A percentile compares a stretch with the other conserved stretches of the same genome.
Evolutionary conservation across 2,797 vertebrate species (phyloP).

Genomic region (Falco novaeseelandiae): DNA sequence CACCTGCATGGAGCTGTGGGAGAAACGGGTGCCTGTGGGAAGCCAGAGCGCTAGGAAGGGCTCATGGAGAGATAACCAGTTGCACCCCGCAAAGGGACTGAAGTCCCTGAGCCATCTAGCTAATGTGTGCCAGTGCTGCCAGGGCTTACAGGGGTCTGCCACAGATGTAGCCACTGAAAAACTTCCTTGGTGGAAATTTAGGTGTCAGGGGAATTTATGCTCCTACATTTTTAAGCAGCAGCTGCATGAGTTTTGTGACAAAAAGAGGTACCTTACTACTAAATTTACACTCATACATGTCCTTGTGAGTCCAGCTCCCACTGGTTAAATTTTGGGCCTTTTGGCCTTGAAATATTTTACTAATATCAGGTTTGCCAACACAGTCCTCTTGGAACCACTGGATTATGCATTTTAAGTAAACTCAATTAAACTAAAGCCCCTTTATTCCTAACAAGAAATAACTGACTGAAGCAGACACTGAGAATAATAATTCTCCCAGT

Average conservation of each 20-base stretch:
- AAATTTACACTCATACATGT: background rate
- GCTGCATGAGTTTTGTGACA: background rate
- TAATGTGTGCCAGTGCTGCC: background rate
- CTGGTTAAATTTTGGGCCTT: background rate
- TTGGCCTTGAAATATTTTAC: background rate
- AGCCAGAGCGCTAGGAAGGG: background rate
- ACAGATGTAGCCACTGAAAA: background rate
- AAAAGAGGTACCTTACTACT: background rate
- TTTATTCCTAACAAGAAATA: constrained; percentile 3
- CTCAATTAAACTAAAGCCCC: background rate
- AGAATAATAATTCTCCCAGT: background rate
- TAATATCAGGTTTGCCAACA: background rate
- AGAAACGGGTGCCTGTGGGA: accelerated
- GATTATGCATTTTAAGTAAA: background rate
- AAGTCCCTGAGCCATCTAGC: background rate
- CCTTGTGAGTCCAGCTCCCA: background rate
- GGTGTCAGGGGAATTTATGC: background rate
- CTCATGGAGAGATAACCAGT: background rate
- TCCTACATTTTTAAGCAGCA: background rate
- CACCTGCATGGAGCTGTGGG: accelerated
- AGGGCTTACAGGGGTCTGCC: accelerated
- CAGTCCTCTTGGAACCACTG: background rate
- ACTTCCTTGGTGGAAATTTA: background rate
- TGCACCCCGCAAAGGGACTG: background rate
- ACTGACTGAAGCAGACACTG: background rate